Evolutionary conservation across 2,113 vertebrate species (phyloP), one percentile per base, ranked within the genome.

Genomic region (Alouatta palliata): DNA sequence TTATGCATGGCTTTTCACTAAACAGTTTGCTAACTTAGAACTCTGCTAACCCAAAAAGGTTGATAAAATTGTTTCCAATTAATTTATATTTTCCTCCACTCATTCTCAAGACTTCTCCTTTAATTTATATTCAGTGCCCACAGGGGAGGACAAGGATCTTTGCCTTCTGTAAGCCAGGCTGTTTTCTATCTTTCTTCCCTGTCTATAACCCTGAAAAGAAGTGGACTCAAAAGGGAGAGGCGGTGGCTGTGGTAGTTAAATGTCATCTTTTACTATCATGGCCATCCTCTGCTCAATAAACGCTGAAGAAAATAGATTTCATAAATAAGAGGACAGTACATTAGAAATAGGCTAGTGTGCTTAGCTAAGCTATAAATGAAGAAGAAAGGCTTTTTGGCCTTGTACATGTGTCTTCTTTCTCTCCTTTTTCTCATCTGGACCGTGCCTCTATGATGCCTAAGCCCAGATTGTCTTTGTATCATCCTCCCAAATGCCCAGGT

Each of bases 31-130:
- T 79, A 91, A 93, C 32, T 11, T 12, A 16, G 37, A 81, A 54
- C 30, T 87, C 13, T 52, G 21, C 68, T 79, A 91, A 93, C 32
- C 13, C 16, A 16, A 43, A 81, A 54, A 35, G 43, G 4, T 89
- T 68, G 30, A 71, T 19, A 66, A 71, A 82, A 83, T 58, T 61
- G 0, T 84, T 87, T 93, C 45, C 81, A 91, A 40, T 84, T 90
- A 90, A 80, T 84, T 92, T 76, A 37, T 66, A 92, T 93, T 56
- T 35, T 87, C 68, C 30, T 85, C 35, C 23, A 94, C 5, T 91
- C 20, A 81, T 95, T 64, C 73, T 81, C 12, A 87, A 95, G 43
- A 76, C 25, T 79, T 94, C 94, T 92, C 45, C 77, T 37, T 40
- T 95, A 23, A 71, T 95, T 93, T 77, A 81, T 89, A 89, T 23